Base-by-base conservation (phyloP, 53 echinoderm and acorn worm species). In the Luidia sarsii region DNA sequence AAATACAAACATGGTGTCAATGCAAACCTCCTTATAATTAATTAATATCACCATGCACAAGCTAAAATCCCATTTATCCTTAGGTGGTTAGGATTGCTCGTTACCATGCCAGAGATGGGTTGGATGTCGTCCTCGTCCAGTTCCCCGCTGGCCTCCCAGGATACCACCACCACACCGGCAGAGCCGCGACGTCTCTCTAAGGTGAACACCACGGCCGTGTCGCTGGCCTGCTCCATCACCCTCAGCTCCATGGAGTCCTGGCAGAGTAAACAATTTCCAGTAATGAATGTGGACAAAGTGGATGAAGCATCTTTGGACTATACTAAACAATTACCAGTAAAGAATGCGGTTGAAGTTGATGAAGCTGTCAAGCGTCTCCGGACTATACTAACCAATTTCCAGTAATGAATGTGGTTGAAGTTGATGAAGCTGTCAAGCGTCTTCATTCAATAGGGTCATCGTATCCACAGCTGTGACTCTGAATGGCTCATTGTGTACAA, bases 101-200 rank as follows among this genome's bases (percentile, higher is more conserved):
- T 86, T 23, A 96, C 97, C 91, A 89, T 87, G 73, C 93, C 97
- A 3, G 89, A 71, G 0, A 67, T 83, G 41, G 97, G 97, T 66
- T 89, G 85, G 51, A 94, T 74, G 60, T 97, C 97, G 25, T 54
- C 52, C 11, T 57, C 30, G 19, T 85, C 88, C 16, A 89, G 91
- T 35, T 97, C 94, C n/a, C 97, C 97, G 11, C 52, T 71, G 16
- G 91, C 89, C 21, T 86, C 65, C 97, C 97, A 97, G 36, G 86
- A 93, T 25, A 94, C 94, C 15, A 91, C 94, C 52, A 97, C 97
- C 51, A 91, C 56, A 2, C 97, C 97, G 11, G 97, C 91, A 1
- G 87, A 72, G 30, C 97, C 97, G 19, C 80, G 70, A 21, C 69
- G 88, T 39, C 97, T 85, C 67, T 84, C 90, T 32, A 97, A 89